phyloP scores from a whole-genome alignment of 2,797 vertebrate genomes.

The Lutjanus campechanus region DNA sequence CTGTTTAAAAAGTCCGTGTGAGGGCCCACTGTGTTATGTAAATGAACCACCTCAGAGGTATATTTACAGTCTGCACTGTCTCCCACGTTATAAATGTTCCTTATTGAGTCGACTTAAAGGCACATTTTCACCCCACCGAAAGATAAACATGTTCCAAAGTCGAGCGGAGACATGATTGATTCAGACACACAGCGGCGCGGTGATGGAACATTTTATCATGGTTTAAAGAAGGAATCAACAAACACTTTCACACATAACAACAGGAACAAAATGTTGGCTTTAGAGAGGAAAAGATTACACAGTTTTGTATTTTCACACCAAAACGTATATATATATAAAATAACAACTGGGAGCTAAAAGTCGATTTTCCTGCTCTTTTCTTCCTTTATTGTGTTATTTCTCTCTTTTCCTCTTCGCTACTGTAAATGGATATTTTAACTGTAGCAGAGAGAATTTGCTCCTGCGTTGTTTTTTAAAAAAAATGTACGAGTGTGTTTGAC shows the following conservation, averaged over 20 bases:
- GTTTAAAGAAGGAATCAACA: slow-evolving; percentile 70
- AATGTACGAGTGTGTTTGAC: slow-evolving; percentile 4
- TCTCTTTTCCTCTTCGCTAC: slow-evolving; percentile 7
- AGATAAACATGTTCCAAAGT: slow-evolving; percentile 73
- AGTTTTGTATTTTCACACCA: slow-evolving; percentile 66
- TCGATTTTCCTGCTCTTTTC: slow-evolving; percentile 61
- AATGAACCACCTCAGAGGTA: slow-evolving; percentile 66
- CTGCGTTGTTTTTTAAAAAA: slow-evolving; percentile 12
- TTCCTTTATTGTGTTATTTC: slow-evolving; percentile 41
- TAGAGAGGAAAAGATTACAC: slow-evolving; percentile 61
- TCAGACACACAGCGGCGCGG: slow-evolving; percentile 56
- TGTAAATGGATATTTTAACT: slow-evolving; percentile 43
- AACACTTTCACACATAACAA: slow-evolving; percentile 79
- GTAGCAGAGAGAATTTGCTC: slow-evolving; percentile 26
- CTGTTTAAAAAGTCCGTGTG: slow-evolving; percentile 56
- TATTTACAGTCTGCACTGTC: slow-evolving; percentile 45
- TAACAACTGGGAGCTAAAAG: slow-evolving; percentile 59
- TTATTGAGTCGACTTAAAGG: slow-evolving; percentile 58
- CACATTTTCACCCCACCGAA: slow-evolving; percentile 50
- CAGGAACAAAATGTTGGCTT: slow-evolving; percentile 78
- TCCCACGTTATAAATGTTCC: slow-evolving; percentile 44
- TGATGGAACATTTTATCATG: slow-evolving; percentile 72
- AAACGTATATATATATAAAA: slow-evolving; percentile 10
- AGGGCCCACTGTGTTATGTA: slow-evolving; percentile 70
- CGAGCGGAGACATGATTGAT: slow-evolving; percentile 67